Evolutionary conservation across 2,113 vertebrate species (phyloP).

Genomic region (Zosterops borbonicus): DNA sequence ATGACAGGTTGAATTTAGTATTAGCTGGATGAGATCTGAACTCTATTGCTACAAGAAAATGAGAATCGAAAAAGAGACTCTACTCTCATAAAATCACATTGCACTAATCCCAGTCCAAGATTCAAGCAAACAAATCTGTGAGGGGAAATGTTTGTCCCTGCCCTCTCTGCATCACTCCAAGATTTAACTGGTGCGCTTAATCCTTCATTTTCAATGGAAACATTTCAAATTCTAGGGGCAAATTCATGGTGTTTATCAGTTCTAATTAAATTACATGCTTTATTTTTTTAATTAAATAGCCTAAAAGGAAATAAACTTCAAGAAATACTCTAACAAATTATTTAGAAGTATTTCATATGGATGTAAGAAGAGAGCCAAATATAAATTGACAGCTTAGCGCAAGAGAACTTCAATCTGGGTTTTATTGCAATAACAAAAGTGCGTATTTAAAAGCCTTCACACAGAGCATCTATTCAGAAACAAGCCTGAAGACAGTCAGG

Average conservation of each 20-base stretch:
- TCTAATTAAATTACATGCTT: slow-evolving; percentile 40
- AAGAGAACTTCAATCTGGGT: slow-evolving; percentile 54
- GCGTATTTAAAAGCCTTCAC: slow-evolving; percentile 54
- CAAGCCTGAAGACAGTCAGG: slow-evolving; percentile 57
- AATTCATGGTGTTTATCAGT: not conserved
- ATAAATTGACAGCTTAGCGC: slow-evolving; percentile 42
- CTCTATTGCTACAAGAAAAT: not conserved
- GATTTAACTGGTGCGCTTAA: not conserved
- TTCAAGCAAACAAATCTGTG: not conserved
- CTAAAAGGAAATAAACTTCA: slow-evolving; percentile 20
- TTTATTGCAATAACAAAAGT: slow-evolving; percentile 68
- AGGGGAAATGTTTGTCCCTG: not conserved
- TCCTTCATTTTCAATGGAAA: not conserved
- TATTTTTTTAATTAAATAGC: slow-evolving; percentile 29
- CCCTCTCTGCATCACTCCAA: not conserved
- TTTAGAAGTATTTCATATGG: slow-evolving; percentile 36
- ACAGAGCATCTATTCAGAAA: slow-evolving; percentile 68
- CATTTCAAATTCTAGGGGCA: not conserved
- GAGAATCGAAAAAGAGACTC: not conserved
- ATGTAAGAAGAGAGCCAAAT: slow-evolving; percentile 44
- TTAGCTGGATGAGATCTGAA: not conserved
- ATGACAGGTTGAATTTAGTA: not conserved
- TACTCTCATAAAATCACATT: not conserved
- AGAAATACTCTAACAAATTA: slow-evolving; percentile 13
- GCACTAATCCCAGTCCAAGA: not conserved